Evolutionary conservation across 2,113 vertebrate genomes (phyloP).

Genomic region (Microtus oregoni): DNA sequence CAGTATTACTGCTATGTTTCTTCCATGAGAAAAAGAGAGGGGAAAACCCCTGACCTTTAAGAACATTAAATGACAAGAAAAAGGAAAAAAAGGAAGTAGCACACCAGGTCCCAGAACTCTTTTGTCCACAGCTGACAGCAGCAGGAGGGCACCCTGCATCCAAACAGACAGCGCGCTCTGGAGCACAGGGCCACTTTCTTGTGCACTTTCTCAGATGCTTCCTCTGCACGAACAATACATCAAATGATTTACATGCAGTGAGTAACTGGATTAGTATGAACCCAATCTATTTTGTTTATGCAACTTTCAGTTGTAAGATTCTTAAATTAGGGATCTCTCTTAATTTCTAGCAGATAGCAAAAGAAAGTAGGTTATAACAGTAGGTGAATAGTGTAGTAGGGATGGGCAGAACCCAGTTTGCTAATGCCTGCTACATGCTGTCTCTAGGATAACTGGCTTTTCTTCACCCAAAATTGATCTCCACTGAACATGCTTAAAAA

Average conservation of each 20-base stretch:
- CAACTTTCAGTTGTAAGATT: conserved; percentile 10
- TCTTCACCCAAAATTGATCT: neutral
- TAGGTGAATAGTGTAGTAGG: no score
- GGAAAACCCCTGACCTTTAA: conserved; percentile 17
- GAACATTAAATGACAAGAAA: neutral
- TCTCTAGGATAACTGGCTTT: conserved; percentile 15
- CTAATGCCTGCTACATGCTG: neutral
- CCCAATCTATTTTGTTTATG: neutral
- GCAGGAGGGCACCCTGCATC: neutral
- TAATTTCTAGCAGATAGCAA: neutral
- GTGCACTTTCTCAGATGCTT: neutral
- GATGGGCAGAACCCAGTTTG: neutral
- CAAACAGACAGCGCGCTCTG: neutral
- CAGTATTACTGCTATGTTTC: neutral
- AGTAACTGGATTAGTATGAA: neutral
- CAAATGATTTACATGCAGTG: neutral
- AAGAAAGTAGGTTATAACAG: neutral
- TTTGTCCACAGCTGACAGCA: neutral
- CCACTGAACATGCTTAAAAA: conserved; percentile 22
- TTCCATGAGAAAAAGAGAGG: conserved; percentile 42
- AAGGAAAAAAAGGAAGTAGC: neutral
- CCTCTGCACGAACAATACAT: neutral
- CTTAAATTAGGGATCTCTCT: conserved; percentile 25
- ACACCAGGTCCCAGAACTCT: neutral
- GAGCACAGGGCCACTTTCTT: neutral